These are phyloP conservation scores for Notothenia rossii DNA, from an alignment of 2,113 vertebrate genomes.

Conservation along the genomic window DNA sequence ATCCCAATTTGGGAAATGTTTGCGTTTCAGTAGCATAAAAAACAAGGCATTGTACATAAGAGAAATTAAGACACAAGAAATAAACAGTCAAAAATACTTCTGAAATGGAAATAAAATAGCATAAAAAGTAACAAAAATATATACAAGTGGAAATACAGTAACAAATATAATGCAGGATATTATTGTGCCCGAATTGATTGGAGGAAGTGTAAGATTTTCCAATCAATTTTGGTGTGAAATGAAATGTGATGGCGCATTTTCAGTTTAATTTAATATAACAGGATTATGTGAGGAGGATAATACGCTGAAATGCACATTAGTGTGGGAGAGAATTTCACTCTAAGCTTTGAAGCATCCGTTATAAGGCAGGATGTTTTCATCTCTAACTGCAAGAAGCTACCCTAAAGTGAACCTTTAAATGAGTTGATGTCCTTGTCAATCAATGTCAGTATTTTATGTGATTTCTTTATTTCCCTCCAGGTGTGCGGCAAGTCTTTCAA, in stretches of 20 bases:
- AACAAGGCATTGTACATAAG: too few species aligned
- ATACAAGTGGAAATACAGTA: too few species aligned
- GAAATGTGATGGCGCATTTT: slow-evolving; percentile 7
- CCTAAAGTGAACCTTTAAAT: neutral
- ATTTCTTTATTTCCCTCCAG: slow-evolving; percentile 70
- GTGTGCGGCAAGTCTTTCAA: slow-evolving; percentile 98
- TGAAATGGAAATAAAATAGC: too few species aligned
- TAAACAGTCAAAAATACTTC: too few species aligned
- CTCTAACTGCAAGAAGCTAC: neutral
- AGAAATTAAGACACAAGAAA: too few species aligned
- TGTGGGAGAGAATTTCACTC: neutral
- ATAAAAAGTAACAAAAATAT: too few species aligned
- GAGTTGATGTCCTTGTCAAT: neutral
- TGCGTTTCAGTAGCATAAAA: too few species aligned
- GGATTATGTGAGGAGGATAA: slow-evolving; percentile 21
- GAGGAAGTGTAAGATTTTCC: neutral
- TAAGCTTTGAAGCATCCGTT: neutral
- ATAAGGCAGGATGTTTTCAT: slow-evolving; percentile 2
- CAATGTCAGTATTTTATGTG: neutral
- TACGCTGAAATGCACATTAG: neutral
- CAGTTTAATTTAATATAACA: slow-evolving; percentile 6
- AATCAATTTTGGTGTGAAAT: slow-evolving; percentile 6
- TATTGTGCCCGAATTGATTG: neutral
- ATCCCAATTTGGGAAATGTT: too few species aligned
- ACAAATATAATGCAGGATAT: too few species aligned